phyloP scores from a whole-genome alignment of 2,113 vertebrate genomes.

The Dromiciops gliroides region DNA sequence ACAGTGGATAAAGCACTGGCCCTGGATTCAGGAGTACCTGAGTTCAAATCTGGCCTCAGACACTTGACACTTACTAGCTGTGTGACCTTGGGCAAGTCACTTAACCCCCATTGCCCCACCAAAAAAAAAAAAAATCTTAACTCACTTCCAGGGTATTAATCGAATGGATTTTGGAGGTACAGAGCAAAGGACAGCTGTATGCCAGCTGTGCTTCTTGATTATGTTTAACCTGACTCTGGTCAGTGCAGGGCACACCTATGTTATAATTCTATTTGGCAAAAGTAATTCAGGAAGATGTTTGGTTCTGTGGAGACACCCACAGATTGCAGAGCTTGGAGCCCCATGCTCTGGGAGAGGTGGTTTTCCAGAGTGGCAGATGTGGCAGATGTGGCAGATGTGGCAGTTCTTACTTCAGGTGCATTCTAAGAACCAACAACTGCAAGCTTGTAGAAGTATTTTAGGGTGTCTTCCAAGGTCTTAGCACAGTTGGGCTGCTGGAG shows the following conservation, averaged over 20 bases:
- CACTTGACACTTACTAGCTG: no score
- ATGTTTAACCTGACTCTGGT: neutral
- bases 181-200: neutral
- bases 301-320: neutral
- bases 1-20: no score
- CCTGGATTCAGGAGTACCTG: no score
- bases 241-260: neutral
- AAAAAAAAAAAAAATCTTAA: no score
- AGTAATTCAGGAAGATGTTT: neutral
- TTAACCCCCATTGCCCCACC: no score
- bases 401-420: neutral
- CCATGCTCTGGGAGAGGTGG: neutral
- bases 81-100: no score
- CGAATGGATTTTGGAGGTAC: neutral
- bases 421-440: neutral
- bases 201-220: neutral
- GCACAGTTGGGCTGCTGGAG: neutral
- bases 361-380: neutral
- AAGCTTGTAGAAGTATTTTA: neutral
- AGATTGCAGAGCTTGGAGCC: neutral
- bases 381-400: no score
- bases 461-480: neutral
- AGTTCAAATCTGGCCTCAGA: no score
- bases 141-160: neutral
- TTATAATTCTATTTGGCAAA: neutral